Evolutionary conservation across 1,140 invertebrate species (phyloP), one percentile per base, ranked within the genome.

Genomic region (Sminthurides bifidus): DNA sequence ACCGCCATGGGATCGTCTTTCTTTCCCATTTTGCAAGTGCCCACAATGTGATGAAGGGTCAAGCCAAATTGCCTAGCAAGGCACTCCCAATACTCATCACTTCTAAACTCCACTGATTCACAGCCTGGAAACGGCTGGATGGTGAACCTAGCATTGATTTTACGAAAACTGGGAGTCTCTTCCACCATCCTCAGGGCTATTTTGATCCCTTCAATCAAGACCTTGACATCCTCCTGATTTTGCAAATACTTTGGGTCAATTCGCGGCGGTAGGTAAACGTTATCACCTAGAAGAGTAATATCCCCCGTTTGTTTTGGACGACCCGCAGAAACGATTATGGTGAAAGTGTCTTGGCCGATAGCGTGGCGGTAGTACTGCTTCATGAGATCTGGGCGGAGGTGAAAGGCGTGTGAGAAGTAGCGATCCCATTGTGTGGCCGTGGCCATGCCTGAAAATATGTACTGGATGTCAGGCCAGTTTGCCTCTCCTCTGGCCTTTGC

Each of bases 21-120:
- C 44, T 14, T 31, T n/a, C 90, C 92, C 92, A 96, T 96, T 69
- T 91, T 93, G 49, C 84, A 87, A 0, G 90, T 92, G 0, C 89
- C 88, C 0, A 87, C 81, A 0, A 88, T 87, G 75, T 91, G 88
- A 66, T 90, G 90, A 38, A 90, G 86, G 0, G 87, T 87, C 75
- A 87, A 79, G 0, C 85, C 87, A 63, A 88, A 88, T 58, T 89
- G 83, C 23, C 81, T 10, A 2, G 49, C 29, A 19, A 37, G 40
- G n/a, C 54, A 55, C 31, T 55, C 35, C 12, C 40, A 43, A 21
- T 24, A 49, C 23, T 2, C 35, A n/a, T 30, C 35, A 17, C 27
- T 49, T 35, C 23, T 33, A 21, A 30, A 54, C 30, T 48, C 4
- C 12, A 30, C 12, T 12, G 12, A 26, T 27, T 61, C 59, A 41